A percentile compares a stretch with the other conserved stretches of the same genome.
phyloP scores from a whole-genome alignment of 2,797 vertebrate species.

The Neostethus bicornis region DNA sequence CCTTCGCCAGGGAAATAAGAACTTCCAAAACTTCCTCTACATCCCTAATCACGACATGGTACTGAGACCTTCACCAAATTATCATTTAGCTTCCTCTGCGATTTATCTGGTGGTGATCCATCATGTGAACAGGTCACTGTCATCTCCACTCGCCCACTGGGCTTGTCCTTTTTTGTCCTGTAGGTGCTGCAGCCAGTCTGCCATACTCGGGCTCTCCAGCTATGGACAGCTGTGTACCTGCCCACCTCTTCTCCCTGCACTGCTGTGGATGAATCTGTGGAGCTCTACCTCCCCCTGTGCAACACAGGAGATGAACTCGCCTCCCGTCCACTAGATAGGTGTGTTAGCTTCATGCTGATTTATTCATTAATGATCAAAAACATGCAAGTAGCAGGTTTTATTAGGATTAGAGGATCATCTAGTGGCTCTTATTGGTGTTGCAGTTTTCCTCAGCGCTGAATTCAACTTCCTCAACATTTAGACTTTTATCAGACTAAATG shows the following conservation, averaged over 20 bases:
- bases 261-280: constrained; percentile 94
- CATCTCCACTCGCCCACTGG: constrained; percentile 29
- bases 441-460: no score
- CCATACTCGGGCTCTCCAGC: constrained; percentile 93
- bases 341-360: neutral
- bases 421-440: no score
- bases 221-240: constrained; percentile 98
- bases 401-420: constrained; percentile 52
- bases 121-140: neutral
- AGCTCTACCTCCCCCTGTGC: constrained; percentile 87
- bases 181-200: constrained; percentile 98
- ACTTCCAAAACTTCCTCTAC: constrained; percentile 98
- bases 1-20: constrained; percentile 94
- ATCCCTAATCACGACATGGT: constrained; percentile 94
- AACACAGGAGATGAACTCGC: constrained; percentile 90
- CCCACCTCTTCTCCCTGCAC: constrained; percentile 94
- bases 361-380: neutral
- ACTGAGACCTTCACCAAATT: constrained; percentile 15
- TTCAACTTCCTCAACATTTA: no score
- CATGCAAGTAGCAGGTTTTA: no score
- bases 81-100: neutral
- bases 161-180: constrained; percentile 26
- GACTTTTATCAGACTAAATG: no score
- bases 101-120: neutral
- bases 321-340: constrained; percentile 93